Conservation (phyloP, 2,888 invertebrate species). For the Cantharis lateralis region DNA sequence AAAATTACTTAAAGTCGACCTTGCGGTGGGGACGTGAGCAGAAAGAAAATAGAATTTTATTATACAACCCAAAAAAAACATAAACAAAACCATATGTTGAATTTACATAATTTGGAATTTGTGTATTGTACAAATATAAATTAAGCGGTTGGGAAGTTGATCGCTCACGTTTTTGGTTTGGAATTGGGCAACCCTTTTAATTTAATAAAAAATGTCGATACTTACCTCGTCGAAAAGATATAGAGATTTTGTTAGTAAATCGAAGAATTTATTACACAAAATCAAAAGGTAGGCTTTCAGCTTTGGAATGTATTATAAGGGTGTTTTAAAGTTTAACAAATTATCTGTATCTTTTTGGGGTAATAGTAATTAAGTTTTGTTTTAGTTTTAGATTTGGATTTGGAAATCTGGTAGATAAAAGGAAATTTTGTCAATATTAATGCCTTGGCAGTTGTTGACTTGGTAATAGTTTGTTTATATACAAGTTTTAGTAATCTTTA, state of each 20-base stretch:
- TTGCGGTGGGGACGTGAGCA: not conserved
- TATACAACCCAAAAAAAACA: not conserved
- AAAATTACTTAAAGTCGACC: not conserved
- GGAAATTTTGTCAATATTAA: not conserved
- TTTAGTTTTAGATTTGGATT: not conserved
- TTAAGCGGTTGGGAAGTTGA: not conserved
- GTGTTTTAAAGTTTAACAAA: not conserved
- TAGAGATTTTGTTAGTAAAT: not conserved
- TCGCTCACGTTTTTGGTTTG: not conserved
- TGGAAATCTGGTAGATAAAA: not conserved
- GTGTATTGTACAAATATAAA: not conserved
- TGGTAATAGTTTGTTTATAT: constrained; percentile 1
- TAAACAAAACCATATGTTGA: not conserved
- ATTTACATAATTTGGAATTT: not conserved
- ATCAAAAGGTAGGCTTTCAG: not conserved
- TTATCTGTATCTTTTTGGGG: not conserved
- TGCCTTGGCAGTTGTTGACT: not conserved
- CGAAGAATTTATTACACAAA: not conserved
- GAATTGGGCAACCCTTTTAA: not conserved
- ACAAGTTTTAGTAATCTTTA: constrained; percentile 3
- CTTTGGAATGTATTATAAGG: not conserved
- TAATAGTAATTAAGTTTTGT: not conserved
- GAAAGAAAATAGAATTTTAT: not conserved
- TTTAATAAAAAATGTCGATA: not conserved
- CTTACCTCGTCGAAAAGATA: not conserved